These are phyloP conservation scores for Exaiptasia diaphana DNA, from an alignment of 64 coral and sea anemone species.

Conservation along the genomic window DNA sequence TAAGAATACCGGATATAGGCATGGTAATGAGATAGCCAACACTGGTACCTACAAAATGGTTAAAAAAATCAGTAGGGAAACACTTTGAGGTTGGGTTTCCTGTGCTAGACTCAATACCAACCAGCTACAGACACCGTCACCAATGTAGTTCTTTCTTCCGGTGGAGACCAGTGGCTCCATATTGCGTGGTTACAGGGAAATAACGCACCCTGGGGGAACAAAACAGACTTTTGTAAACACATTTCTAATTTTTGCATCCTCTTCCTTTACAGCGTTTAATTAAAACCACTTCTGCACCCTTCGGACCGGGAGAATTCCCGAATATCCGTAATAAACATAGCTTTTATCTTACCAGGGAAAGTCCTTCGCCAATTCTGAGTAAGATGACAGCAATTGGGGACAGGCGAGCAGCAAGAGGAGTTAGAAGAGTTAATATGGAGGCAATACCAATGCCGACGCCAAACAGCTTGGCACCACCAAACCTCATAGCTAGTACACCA, in stretches of 20 bases:
- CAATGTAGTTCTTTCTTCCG: conserved; percentile 55
- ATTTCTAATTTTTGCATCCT: too few relatives aligned
- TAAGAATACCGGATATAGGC: conserved; percentile 70
- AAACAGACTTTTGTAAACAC: too few relatives aligned
- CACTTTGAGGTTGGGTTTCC: too few relatives aligned
- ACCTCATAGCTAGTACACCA: conserved; percentile 55
- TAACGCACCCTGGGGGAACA: conserved; percentile 48
- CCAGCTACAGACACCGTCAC: conserved; percentile 73
- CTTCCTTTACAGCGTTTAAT: too few relatives aligned
- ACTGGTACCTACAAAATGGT: conserved; percentile 17
- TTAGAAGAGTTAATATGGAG: conserved; percentile 53
- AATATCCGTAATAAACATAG: too few relatives aligned
- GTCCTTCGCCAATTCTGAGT: conserved; percentile 68
- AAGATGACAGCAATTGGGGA: conserved; percentile 58
- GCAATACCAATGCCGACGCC: conserved; percentile 59
- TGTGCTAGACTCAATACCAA: too few relatives aligned
- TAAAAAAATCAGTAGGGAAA: background rate
- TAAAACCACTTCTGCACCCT: too few relatives aligned
- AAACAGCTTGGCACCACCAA: conserved; percentile 72
- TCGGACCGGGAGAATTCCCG: too few relatives aligned
- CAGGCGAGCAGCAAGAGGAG: conserved; percentile 60
- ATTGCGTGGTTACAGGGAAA: conserved; percentile 88
- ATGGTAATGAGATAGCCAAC: conserved; percentile 68
- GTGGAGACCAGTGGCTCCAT: conserved; percentile 78
- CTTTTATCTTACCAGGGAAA: conserved; percentile 58